Percentiles rank a stretch among this genome's conserved stretches.
phyloP scores from a whole-genome alignment of 2,888 invertebrate genomes.

The Cylindroiulus punctatus region DNA sequence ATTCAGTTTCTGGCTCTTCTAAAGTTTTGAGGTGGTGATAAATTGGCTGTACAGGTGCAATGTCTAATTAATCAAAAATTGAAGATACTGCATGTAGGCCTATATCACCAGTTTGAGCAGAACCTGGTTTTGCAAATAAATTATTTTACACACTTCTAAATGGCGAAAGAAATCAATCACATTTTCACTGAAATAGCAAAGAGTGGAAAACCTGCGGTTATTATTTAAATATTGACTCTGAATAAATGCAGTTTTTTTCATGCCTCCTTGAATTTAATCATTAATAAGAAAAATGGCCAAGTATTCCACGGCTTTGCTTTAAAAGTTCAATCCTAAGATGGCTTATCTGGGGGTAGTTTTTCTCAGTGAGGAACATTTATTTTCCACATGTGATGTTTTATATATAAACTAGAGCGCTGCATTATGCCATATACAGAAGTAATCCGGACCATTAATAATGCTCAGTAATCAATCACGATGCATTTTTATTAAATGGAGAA shows the following conservation, averaged over 20 bases:
- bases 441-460: slow-evolving; percentile 34
- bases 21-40: no score
- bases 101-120: neutral
- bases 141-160: slow-evolving; percentile 12
- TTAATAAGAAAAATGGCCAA: slow-evolving; percentile 17
- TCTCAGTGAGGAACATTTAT: slow-evolving; percentile 29
- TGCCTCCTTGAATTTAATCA: neutral
- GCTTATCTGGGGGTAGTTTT: slow-evolving; percentile 7
- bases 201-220: neutral
- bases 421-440: slow-evolving; percentile 29
- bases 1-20: no score
- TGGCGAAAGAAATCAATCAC: slow-evolving; percentile 4
- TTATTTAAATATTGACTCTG: slow-evolving; percentile 29
- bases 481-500: slow-evolving; percentile 34
- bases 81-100: neutral
- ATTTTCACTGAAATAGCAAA: neutral
- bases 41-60: no score
- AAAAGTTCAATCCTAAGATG: slow-evolving; percentile 38
- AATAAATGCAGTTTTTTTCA: slow-evolving; percentile 12
- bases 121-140: neutral
- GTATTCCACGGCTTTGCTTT: slow-evolving; percentile 29
- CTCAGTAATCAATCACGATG: slow-evolving; percentile 13
- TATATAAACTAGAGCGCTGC: slow-evolving; percentile 34
- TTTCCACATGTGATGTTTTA: slow-evolving; percentile 23
- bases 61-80: no score